Evolutionary conservation across 2,113 vertebrate genomes (phyloP), one percentile per base, ranked within the genome.

Genomic region (Archocentrus centrarchus): DNA sequence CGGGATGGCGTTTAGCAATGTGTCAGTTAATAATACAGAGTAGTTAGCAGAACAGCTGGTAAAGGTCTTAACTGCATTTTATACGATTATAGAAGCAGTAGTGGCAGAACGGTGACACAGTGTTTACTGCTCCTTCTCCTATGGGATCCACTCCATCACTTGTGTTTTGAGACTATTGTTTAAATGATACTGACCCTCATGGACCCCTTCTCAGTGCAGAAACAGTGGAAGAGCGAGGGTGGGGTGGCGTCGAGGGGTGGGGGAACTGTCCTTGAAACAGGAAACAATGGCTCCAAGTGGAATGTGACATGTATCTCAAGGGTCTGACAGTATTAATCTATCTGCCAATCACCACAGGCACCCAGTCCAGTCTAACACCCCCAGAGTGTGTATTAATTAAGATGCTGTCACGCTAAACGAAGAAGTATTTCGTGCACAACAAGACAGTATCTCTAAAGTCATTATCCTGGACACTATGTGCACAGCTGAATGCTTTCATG

Each of bases 261-360:
- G 39, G 57, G 81, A 89, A 88, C 88, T 89, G 93, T 94, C 95
- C 95, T 95, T 96, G 94, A 95, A 94, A 93, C 87, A 64, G 82
- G 93, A 88, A 95, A 93, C 91, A 93, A 84, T 88, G 87, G 90
- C 86, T 92, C 88, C 84, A 88, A 93, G 92, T 87, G 86, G 85
- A 94, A 93, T 92, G 92, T 94, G 94, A 93, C 93, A 91, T 81
- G 41, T 63, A 85, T 95, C 95, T 94, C 95, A 57, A 79, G 92
- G 93, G 92, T 91, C 92, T 93, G 95, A 93, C 94, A 93, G 93
- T 93, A 96, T 95, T 95, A 95, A 96, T 96, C 94, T 95, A 94
- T 94, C 95, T 95, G 95, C 93, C 96, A 96, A 95, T 96, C 96
- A 96, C 86, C 82, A 66, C 15, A 24, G 90, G 76, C 92, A 80